Base-by-base conservation (phyloP, 2,797 vertebrate species). In the Limosa lapponica region DNA sequence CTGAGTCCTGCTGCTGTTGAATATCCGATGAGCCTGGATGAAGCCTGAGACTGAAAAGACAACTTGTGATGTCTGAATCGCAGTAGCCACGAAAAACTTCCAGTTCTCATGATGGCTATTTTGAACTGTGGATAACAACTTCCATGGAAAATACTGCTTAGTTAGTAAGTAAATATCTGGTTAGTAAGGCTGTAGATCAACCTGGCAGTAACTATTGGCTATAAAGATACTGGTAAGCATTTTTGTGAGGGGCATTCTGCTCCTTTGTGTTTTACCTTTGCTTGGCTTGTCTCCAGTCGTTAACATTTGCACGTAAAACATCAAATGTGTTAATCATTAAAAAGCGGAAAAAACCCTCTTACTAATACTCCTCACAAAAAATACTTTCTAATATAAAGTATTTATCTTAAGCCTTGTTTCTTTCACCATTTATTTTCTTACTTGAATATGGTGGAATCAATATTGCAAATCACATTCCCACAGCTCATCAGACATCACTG, bases 351-450 rank as follows among this genome's bases (percentile, higher is more conserved):
- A 72, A 48, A 2, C 3, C 57, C 57, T 20, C 41, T 83, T 67
- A 57, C 8, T 62, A 70, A 71, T 62, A 55, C 18, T 11, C 15
- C 19, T 74, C 41, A 64, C 6, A 61, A 90, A 82, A 75, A 90
- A 70, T 57, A 74, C 3, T 73, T 82, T 52, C 28, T 81, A 37
- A 73, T 73, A 64, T 52, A 19, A 37, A 86, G 4, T 62, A 69
- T 34, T 82, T 85, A 48, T 44, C 41, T 54, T 46, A 3, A 74
- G 13, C 9, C 1, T 65, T 74, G 13, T 54, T 93, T 94, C 46
- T 74, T 89, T 83, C 51, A 62, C 24, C 58, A 10, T 83, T 90
- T 75, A n/a, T 95, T 93, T 83, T 82, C 61, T 90, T 79, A 37
- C 46, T 78, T 77, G 39, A 80, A 62, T 67, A 37, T 22, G 54